phyloP scores from a whole-genome alignment of 2,888 invertebrate genomes.

The Aspidiotus destructor region DNA sequence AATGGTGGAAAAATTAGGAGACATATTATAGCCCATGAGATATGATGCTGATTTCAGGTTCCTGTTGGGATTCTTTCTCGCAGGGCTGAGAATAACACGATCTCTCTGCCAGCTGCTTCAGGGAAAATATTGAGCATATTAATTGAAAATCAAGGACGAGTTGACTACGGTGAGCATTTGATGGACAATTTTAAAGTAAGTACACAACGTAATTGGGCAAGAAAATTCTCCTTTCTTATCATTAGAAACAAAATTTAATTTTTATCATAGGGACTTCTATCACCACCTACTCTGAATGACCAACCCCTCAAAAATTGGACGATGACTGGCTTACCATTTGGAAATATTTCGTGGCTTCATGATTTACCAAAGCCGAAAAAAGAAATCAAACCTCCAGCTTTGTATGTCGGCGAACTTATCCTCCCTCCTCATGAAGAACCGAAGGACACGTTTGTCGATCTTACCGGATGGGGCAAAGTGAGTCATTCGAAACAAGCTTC shows the following conservation, averaged over 20 bases:
- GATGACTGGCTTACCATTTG: slow-evolving; percentile 51
- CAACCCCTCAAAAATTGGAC: slow-evolving; percentile 46
- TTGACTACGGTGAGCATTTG: slow-evolving; percentile 54
- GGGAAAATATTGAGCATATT: slow-evolving; percentile 42
- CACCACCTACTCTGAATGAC: not conserved
- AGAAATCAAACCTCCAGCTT: slow-evolving; percentile 34
- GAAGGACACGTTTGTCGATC: slow-evolving; percentile 38
- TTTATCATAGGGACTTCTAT: not conserved
- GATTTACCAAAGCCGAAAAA: slow-evolving; percentile 16
- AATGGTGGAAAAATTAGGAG: no score
- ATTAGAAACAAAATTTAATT: no score
- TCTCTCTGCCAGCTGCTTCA: slow-evolving; percentile 33
- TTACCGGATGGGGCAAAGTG: slow-evolving; percentile 40
- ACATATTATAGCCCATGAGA: not conserved
- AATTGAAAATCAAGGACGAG: slow-evolving; percentile 72
- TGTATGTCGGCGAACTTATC: slow-evolving; percentile 35
- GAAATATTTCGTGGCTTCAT: slow-evolving; percentile 35
- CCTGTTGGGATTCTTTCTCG: slow-evolving; percentile 33
- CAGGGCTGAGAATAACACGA: not conserved
- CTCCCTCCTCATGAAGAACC: slow-evolving; percentile 23
- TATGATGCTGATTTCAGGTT: slow-evolving; percentile 8
- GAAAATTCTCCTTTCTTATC: no score
- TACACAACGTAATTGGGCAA: no score
- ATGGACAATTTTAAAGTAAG: slow-evolving; percentile 38
- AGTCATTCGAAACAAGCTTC: not conserved